Percentiles rank a stretch among this genome's conserved stretches.
These are phyloP conservation scores for Mandrillus leucophaeus DNA, from an alignment of 2,113 vertebrate genomes.

Conservation along the genomic window DNA sequence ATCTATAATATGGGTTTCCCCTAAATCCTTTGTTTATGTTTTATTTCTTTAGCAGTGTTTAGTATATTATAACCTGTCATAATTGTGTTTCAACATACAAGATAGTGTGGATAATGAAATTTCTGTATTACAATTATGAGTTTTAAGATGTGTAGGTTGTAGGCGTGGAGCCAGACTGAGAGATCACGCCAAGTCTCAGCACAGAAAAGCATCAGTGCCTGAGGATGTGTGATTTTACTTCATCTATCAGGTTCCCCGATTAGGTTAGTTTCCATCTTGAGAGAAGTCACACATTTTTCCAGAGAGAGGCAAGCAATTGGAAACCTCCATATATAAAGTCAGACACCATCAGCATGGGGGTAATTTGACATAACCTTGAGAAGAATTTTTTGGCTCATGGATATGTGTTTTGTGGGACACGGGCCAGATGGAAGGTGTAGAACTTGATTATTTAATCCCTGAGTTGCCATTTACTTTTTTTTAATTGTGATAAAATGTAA, in stretches of 20 bases:
- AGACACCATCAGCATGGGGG: neutral
- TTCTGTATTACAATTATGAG: neutral
- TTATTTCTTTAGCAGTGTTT: constrained; percentile 29
- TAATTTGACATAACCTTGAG: neutral
- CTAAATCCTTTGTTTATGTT: neutral
- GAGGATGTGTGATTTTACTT: constrained; percentile 38
- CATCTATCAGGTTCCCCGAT: neutral
- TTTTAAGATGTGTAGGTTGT: neutral
- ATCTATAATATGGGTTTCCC: neutral
- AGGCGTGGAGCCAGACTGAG: constrained; percentile 8
- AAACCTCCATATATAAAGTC: neutral
- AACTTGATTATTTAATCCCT: neutral
- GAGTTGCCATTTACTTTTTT: neutral
- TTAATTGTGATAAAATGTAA: neutral
- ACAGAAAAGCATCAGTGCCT: neutral
- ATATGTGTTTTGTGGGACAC: neutral
- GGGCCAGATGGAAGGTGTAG: neutral
- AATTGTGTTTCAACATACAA: neutral
- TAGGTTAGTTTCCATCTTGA: constrained; percentile 45
- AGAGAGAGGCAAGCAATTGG: neutral
- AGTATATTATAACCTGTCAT: neutral
- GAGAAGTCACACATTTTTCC: constrained; percentile 36
- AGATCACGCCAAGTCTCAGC: neutral
- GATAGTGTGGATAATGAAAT: neutral
- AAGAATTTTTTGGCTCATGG: neutral